phyloP scores from a whole-genome alignment of 2,113 vertebrate genomes.

The Lonchura striata region DNA sequence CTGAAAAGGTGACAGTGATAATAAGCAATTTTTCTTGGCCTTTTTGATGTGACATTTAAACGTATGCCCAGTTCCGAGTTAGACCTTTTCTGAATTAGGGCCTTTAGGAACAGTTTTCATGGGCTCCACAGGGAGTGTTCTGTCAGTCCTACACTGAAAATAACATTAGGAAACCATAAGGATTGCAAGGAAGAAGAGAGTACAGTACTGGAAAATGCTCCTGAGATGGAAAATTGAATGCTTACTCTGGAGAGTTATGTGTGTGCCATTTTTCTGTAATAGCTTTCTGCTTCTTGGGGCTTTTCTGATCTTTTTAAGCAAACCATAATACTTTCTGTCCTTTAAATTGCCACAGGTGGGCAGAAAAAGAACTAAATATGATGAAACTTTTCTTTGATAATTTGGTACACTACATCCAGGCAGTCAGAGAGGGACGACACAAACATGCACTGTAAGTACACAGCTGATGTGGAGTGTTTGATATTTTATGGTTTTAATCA shows the following conservation, averaged over 20 bases:
- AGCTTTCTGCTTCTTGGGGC: background rate
- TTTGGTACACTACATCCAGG: conserved; percentile 95
- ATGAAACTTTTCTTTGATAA: conserved; percentile 99
- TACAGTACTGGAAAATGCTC: background rate
- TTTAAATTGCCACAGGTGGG: conserved; percentile 86
- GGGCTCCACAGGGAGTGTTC: background rate
- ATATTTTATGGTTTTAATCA: background rate
- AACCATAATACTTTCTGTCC: conserved; percentile 2
- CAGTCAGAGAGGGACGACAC: conserved; percentile 88
- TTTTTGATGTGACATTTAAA: background rate
- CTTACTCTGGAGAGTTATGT: background rate
- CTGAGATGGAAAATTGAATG: background rate
- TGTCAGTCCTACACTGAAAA: background rate
- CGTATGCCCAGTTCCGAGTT: background rate
- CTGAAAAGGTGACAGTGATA: background rate
- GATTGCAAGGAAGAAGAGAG: background rate
- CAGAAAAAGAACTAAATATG: conserved; percentile 98
- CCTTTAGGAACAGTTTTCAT: background rate
- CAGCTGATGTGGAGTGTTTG: background rate
- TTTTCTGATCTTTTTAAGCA: background rate
- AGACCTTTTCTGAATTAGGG: background rate
- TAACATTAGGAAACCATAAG: background rate
- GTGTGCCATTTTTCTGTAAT: background rate
- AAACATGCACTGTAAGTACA: conserved; percentile 93
- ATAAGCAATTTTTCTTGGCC: background rate